Percentiles rank a stretch among this genome's conserved stretches.
phyloP scores from a whole-genome alignment of 2,888 invertebrate species.

The Tetheella fluctuosa region DNA sequence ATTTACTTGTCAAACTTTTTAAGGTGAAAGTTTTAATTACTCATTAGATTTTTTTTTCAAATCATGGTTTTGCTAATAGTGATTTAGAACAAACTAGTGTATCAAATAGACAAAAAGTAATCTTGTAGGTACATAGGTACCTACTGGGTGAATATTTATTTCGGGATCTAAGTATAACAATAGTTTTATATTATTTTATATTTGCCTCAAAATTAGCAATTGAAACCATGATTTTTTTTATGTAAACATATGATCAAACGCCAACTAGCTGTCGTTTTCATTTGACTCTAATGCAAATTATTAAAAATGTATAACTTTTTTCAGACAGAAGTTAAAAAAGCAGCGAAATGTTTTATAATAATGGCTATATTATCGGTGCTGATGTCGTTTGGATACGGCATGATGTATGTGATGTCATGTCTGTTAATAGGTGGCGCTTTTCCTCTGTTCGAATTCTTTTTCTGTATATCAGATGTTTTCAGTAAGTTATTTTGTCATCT shows the following conservation, averaged over 20 bases:
- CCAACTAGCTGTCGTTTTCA: too few relatives aligned
- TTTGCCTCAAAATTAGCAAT: too few relatives aligned
- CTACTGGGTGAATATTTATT: too few relatives aligned
- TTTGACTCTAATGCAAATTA: background rate
- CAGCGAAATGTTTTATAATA: conserved; percentile 43
- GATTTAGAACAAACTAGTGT: too few relatives aligned
- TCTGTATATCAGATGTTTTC: conserved; percentile 51
- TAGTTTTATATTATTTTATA: too few relatives aligned
- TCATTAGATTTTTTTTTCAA: too few relatives aligned
- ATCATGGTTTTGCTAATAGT: too few relatives aligned
- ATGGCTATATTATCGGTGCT: conserved; percentile 39
- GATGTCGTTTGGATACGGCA: conserved; percentile 55
- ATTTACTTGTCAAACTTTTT: conserved; percentile 50
- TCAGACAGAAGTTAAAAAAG: conserved; percentile 7
- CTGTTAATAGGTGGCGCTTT: conserved; percentile 51
- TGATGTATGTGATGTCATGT: conserved; percentile 55
- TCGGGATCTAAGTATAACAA: too few relatives aligned
- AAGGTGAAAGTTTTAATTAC: conserved; percentile 37
- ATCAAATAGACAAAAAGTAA: too few relatives aligned
- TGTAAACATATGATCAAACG: too few relatives aligned
- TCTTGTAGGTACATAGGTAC: too few relatives aligned
- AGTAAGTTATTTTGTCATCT: conserved; percentile 46
- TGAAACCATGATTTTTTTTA: too few relatives aligned
- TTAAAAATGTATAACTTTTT: background rate
- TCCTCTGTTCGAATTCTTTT: conserved; percentile 60